Evolutionary conservation across 2,113 vertebrate genomes (phyloP), one percentile per base, ranked within the genome.

Genomic region (Pycnonotus jocosus): DNA sequence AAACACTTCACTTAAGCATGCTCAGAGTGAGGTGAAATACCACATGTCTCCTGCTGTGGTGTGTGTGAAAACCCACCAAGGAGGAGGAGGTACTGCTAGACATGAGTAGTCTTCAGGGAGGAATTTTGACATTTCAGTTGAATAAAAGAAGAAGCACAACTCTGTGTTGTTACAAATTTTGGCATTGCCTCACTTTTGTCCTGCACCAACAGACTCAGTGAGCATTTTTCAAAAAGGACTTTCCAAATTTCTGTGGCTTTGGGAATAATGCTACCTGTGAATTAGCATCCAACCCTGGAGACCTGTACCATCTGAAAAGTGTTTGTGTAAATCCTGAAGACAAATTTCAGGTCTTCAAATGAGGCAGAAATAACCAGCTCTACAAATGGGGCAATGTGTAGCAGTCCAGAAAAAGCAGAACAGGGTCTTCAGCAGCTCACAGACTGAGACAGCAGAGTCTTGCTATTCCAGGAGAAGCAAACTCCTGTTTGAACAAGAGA

Each of bases 201-300:
- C n/a, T 20, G n/a, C 27, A n/a, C 24, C 50, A 56, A 27, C 3
- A 37, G 27, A 57, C 65, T 40, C 72, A 21, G 48, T 18, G 25
- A 69, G 21, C 6, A 3, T 20, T 62, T 92, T 74, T 81, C 57
- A 50, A 50, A 74, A 71, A 58, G 16, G 18, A 19, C 1, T 68
- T 86, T 82, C 28, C 42, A 40, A 50, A 86, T 71, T 42, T 70
- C 28, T 44, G 7, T 53, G 20, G 11, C 30, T 95, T 74, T 57
- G 31, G 60, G 18, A 84, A 44, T 51, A n/a, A 17, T 45, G 47
- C 8, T 61, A 27, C n/a, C 19, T 53, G 28, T 33, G 37, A 82
- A 37, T 25, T 1, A 1, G 85, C 10, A 62, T 42, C 47, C 1
- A 1, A 5, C 9, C 33, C 27, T 6, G 1, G 14, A 13, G 19